Conservation (phyloP, 2,888 invertebrate species). For the Hololepta plana region DNA sequence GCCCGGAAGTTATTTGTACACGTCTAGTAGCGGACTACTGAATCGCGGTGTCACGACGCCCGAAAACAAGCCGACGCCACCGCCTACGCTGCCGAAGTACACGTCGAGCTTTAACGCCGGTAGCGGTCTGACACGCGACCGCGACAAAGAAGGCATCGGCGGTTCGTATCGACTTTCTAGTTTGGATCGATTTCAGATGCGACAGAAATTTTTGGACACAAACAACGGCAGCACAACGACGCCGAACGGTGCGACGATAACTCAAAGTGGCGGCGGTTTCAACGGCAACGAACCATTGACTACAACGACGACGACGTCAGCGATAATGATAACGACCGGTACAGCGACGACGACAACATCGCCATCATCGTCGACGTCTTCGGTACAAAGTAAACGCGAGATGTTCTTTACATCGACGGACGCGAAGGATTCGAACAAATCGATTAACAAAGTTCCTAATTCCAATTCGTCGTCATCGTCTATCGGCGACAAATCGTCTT, state of each 20-base stretch:
- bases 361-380: slow-evolving; percentile 30
- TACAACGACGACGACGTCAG: slow-evolving; percentile 26
- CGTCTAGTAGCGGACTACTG: slow-evolving; percentile 40
- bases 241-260: slow-evolving; percentile 25
- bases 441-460: slow-evolving; percentile 19
- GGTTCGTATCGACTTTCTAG: slow-evolving; percentile 66
- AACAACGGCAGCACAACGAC: slow-evolving; percentile 19
- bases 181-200: slow-evolving; percentile 62
- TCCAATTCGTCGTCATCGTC: too few relatives aligned
- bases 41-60: slow-evolving; percentile 35
- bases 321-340: slow-evolving; percentile 12
- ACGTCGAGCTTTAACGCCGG: slow-evolving; percentile 62
- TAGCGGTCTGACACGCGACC: slow-evolving; percentile 38
- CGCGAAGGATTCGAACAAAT: slow-evolving; percentile 23
- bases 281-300: slow-evolving; percentile 11
- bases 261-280: slow-evolving; percentile 27
- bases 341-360: slow-evolving; percentile 16
- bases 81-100: slow-evolving; percentile 63
- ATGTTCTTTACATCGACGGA: slow-evolving; percentile 63
- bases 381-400: slow-evolving; percentile 73
- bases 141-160: slow-evolving; percentile 49
- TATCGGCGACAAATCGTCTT: too few relatives aligned
- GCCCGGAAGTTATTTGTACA: slow-evolving; percentile 45
- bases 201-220: slow-evolving; percentile 65
- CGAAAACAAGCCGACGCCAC: slow-evolving; percentile 48